phyloP scores from a whole-genome alignment of 1,140 invertebrate genomes.

The Megathymus violae region DNA sequence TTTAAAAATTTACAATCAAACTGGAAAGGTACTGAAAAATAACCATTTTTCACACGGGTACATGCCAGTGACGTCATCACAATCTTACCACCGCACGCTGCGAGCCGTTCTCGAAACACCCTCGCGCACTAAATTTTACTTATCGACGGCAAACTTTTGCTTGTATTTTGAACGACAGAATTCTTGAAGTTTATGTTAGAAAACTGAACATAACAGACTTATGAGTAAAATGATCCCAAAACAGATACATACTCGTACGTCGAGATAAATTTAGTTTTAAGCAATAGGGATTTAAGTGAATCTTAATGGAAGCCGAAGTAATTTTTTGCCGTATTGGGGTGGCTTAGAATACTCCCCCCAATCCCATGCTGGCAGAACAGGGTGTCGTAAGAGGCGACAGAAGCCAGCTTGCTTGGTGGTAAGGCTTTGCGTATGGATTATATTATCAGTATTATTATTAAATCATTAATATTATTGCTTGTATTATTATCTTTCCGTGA shows the following conservation, averaged over 20 bases:
- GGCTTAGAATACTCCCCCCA: too few relatives aligned
- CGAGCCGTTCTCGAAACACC: conserved; percentile 15
- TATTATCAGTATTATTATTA: too few relatives aligned
- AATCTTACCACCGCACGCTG: conserved; percentile 17
- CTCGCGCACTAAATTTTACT: conserved; percentile 28
- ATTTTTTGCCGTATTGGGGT: too few relatives aligned
- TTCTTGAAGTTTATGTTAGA: neutral
- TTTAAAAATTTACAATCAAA: conserved; percentile 11
- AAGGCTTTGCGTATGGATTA: too few relatives aligned
- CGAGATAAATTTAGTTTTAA: too few relatives aligned
- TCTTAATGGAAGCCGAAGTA: too few relatives aligned
- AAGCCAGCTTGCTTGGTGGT: too few relatives aligned
- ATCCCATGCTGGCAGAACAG: too few relatives aligned
- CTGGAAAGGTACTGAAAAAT: conserved; percentile 16
- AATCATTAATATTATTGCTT: too few relatives aligned
- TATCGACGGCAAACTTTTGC: conserved; percentile 16
- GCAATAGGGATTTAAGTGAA: too few relatives aligned
- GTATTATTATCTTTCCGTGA: too few relatives aligned
- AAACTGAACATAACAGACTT: neutral
- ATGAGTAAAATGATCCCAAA: neutral
- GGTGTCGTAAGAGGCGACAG: too few relatives aligned
- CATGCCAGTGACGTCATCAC: conserved; percentile 20
- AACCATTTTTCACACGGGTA: neutral
- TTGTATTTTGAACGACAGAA: conserved; percentile 23
- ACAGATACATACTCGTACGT: neutral